Percentiles rank a stretch among this genome's conserved stretches.
Conservation (phyloP, 2,113 vertebrate species). For the Zootoca vivipara region DNA sequence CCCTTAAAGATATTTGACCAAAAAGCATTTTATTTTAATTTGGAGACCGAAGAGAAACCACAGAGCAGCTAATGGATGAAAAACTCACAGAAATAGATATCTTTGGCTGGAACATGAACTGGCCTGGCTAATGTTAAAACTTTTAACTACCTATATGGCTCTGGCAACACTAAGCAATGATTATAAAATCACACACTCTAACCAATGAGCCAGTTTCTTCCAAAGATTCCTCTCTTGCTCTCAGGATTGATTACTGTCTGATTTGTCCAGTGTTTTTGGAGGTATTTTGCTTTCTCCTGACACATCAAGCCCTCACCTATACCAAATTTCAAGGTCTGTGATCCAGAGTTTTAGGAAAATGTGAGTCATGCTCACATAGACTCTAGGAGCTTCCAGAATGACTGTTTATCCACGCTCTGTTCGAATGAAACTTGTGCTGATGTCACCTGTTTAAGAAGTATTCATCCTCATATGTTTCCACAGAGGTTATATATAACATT, state of each 20-base stretch:
- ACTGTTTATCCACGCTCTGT: too few species aligned
- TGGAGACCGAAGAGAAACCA: not conserved
- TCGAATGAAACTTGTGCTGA: too few species aligned
- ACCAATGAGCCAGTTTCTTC: conserved; percentile 18
- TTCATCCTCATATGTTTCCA: too few species aligned
- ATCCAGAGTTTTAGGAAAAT: not conserved
- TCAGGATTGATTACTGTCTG: not conserved
- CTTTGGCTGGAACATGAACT: conserved; percentile 17
- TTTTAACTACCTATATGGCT: not conserved
- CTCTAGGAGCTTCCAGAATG: not conserved
- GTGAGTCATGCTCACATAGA: not conserved
- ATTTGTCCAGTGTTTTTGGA: not conserved
- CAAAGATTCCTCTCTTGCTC: rapidly evolving
- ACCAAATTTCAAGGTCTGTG: not conserved
- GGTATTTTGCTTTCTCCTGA: not conserved
- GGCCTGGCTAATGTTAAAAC: not conserved
- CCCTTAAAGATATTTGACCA: not conserved
- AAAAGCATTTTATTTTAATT: not conserved
- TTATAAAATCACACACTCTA: not conserved
- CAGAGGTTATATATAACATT: too few species aligned
- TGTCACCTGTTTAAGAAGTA: not conserved
- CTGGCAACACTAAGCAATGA: conserved; percentile 22
- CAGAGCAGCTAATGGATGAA: not conserved
- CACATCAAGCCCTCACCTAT: not conserved
- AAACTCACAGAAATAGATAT: rapidly evolving